Evolutionary conservation across 1,140 invertebrate species (phyloP).

Genomic region (Amphibalanus amphitrite): DNA sequence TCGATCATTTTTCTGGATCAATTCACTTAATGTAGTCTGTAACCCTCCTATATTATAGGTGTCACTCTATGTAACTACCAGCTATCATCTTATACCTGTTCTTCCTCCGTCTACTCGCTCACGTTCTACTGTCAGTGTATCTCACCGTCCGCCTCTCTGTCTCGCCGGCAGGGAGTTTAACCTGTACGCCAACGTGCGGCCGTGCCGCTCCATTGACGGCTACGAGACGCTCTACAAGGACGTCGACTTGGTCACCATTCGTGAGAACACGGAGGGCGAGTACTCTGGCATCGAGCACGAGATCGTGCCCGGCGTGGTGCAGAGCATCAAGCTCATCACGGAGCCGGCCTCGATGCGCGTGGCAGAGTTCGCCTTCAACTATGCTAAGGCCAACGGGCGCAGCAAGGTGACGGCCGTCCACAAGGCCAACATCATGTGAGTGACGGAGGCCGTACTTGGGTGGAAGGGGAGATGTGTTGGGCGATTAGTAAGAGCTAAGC

Average conservation of each 20-base stretch:
- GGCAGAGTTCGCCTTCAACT: slow-evolving; percentile 96
- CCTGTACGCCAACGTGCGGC: slow-evolving; percentile 96
- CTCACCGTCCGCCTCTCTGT: not conserved
- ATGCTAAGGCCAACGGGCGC: slow-evolving; percentile 74
- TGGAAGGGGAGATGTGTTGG: too few relatives aligned
- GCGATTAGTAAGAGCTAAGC: too few relatives aligned
- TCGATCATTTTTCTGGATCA: too few relatives aligned
- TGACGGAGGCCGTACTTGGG: too few relatives aligned
- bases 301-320: slow-evolving; percentile 97
- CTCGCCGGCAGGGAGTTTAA: slow-evolving; percentile 56
- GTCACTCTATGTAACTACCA: too few relatives aligned
- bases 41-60: too few relatives aligned
- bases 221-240: slow-evolving; percentile 96
- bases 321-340: slow-evolving; percentile 98
- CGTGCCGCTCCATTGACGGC: slow-evolving; percentile 92
- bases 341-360: slow-evolving; percentile 90
- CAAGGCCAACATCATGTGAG: slow-evolving; percentile 99
- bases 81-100: not conserved
- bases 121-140: too few relatives aligned
- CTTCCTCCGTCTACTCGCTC: not conserved
- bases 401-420: slow-evolving; percentile 77
- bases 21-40: too few relatives aligned
- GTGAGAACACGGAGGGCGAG: slow-evolving; percentile 99
- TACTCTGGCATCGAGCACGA: slow-evolving; percentile 99
- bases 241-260: slow-evolving; percentile 96